Evolutionary conservation across 2,888 invertebrate genomes (phyloP).

Genomic region (Melanargia galathea): DNA sequence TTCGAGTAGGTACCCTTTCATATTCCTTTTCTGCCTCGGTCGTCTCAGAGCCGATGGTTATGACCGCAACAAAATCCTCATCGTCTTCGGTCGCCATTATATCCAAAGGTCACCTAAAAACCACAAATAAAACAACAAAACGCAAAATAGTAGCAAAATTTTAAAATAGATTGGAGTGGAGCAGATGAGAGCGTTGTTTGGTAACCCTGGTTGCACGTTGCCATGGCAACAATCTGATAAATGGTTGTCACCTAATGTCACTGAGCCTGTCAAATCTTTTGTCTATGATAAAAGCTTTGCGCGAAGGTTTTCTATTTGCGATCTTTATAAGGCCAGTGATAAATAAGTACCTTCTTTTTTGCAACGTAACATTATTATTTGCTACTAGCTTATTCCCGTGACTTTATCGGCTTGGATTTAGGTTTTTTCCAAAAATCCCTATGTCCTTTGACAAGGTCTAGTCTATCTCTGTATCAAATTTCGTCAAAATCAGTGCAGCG

Average conservation of each 20-base stretch:
- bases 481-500: too few species aligned
- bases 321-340: not conserved
- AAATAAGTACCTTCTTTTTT: too few species aligned
- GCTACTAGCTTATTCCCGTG: too few species aligned
- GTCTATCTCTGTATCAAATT: too few species aligned
- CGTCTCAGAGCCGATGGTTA: constrained; percentile 65
- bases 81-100: constrained; percentile 55
- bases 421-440: too few species aligned
- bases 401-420: too few species aligned
- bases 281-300: not conserved
- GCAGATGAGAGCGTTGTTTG: constrained; percentile 21
- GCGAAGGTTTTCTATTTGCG: not conserved
- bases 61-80: constrained; percentile 59
- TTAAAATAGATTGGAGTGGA: constrained; percentile 29
- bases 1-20: constrained; percentile 55
- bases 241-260: too few species aligned
- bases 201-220: constrained; percentile 43
- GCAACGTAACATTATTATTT: too few species aligned
- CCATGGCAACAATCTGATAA: not conserved
- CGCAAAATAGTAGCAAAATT: constrained; percentile 45
- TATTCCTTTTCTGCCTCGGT: constrained; percentile 74
- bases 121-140: constrained; percentile 33
- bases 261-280: not conserved
- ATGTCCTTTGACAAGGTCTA: too few species aligned
- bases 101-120: constrained; percentile 31